phyloP scores from a whole-genome alignment of 2,797 vertebrate species.

The Glossophaga mutica region DNA sequence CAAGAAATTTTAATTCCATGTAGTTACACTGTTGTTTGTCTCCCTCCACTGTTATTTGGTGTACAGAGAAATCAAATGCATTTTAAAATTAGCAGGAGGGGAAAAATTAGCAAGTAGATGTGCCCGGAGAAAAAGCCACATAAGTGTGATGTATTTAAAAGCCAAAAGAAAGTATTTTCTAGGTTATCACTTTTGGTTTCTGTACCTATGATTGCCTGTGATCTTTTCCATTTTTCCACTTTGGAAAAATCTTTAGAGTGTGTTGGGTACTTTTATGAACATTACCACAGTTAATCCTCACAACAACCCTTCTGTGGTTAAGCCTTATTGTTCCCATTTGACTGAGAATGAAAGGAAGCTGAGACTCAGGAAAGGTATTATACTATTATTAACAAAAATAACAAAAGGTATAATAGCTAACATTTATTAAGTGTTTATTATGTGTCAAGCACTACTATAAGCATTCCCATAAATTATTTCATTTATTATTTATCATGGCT shows the following conservation, averaged over 20 bases:
- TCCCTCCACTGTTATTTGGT: constrained; percentile 38
- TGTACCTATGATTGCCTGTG: constrained; percentile 27
- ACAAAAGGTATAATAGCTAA: neutral
- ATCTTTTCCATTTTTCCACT: constrained; percentile 26
- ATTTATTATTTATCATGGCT: constrained; percentile 31
- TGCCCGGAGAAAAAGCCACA: neutral
- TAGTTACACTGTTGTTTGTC: constrained; percentile 24
- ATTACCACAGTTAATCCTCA: neutral
- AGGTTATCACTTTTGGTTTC: constrained; percentile 35
- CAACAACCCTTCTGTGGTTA: neutral
- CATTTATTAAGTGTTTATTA: neutral
- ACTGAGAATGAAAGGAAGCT: constrained; percentile 1
- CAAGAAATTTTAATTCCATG: constrained; percentile 50
- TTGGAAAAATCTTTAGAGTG: constrained; percentile 18
- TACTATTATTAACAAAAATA: neutral
- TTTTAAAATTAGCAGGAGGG: constrained; percentile 46
- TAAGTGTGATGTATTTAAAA: constrained; percentile 27
- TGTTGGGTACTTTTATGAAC: neutral
- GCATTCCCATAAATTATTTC: constrained; percentile 24
- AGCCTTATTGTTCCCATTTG: constrained; percentile 37
- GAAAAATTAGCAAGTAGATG: neutral
- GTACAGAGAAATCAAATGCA: constrained; percentile 27
- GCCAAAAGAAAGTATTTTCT: constrained; percentile 31
- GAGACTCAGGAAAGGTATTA: constrained; percentile 11
- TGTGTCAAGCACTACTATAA: neutral